A percentile compares a stretch with the other conserved stretches of the same genome.
Conservation (phyloP, 2,113 vertebrate genomes). For the Charadrius vociferus region DNA sequence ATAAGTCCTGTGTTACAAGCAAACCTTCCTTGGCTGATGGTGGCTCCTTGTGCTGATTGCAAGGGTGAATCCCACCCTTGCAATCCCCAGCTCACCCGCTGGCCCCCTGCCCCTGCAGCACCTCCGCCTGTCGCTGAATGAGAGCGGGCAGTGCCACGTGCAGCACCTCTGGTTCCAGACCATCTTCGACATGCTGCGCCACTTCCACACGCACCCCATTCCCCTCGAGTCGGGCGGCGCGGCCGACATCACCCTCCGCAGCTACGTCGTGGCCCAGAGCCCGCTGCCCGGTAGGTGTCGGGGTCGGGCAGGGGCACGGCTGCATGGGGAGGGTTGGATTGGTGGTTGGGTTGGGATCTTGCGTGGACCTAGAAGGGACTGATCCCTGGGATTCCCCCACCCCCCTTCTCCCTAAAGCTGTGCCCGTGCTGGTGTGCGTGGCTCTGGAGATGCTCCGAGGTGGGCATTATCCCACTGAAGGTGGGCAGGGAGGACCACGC, state of each 20-base stretch:
- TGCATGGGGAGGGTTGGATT: neutral
- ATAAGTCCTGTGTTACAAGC: neutral
- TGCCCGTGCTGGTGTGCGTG: rapidly evolving
- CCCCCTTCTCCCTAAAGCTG: neutral
- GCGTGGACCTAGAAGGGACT: rapidly evolving
- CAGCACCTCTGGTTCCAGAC: conserved; percentile 99
- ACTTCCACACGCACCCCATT: conserved; percentile 96
- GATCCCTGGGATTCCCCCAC: neutral
- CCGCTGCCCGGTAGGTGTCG: conserved; percentile 75
- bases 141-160: conserved; percentile 93
- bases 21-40: neutral
- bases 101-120: conserved; percentile 77
- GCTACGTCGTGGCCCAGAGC: conserved; percentile 89
- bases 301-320: neutral
- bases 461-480: rapidly evolving
- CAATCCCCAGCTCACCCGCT: neutral
- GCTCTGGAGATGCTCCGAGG: neutral
- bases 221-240: conserved; percentile 95
- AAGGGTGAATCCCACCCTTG: neutral
- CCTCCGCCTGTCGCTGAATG: conserved; percentile 93
- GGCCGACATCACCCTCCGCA: conserved; percentile 93
- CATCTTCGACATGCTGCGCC: conserved; percentile 94
- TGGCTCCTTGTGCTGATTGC: neutral
- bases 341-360: neutral
- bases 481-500: rapidly evolving